phyloP scores from a whole-genome alignment of 2,888 invertebrate genomes.

The Hybos culiciformis region DNA sequence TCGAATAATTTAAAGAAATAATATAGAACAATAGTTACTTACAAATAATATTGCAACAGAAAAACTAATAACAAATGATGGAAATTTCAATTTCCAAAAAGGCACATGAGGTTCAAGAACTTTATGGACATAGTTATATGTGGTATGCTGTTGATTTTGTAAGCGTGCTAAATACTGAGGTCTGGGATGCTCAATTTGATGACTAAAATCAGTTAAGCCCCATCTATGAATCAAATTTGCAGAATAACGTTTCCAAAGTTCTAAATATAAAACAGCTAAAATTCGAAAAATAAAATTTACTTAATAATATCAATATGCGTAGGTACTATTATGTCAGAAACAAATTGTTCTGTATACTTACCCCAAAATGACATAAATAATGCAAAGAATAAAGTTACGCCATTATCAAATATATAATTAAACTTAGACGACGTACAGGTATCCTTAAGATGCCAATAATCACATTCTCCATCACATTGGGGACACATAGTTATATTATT shows the following conservation, averaged over 20 bases:
- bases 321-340: too few species aligned
- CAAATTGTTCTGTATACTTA: slow-evolving; percentile 19
- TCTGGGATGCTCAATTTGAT: slow-evolving; percentile 59
- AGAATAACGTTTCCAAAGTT: slow-evolving; percentile 71
- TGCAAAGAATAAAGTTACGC: slow-evolving; percentile 62
- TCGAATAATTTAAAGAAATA: not conserved
- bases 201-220: slow-evolving; percentile 64
- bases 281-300: slow-evolving; percentile 5
- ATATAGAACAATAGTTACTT: slow-evolving; percentile 14
- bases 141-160: slow-evolving; percentile 39
- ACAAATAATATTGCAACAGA: slow-evolving; percentile 42
- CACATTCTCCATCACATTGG: slow-evolving; percentile 59
- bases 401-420: slow-evolving; percentile 73
- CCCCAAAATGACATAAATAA: slow-evolving; percentile 73
- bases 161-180: slow-evolving; percentile 58
- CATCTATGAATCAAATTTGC: slow-evolving; percentile 67
- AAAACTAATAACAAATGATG: slow-evolving; percentile 55
- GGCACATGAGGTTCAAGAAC: slow-evolving; percentile 57
- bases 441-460: slow-evolving; percentile 56
- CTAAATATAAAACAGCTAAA: slow-evolving; percentile 55
- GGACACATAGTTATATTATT: slow-evolving; percentile 64
- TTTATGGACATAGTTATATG: slow-evolving; percentile 42
- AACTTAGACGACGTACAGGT: slow-evolving; percentile 58
- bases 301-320: not conserved
- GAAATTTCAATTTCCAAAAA: slow-evolving; percentile 61